Base-by-base conservation (phyloP, 2,888 invertebrate species). In the Leptinotarsa juncta region DNA sequence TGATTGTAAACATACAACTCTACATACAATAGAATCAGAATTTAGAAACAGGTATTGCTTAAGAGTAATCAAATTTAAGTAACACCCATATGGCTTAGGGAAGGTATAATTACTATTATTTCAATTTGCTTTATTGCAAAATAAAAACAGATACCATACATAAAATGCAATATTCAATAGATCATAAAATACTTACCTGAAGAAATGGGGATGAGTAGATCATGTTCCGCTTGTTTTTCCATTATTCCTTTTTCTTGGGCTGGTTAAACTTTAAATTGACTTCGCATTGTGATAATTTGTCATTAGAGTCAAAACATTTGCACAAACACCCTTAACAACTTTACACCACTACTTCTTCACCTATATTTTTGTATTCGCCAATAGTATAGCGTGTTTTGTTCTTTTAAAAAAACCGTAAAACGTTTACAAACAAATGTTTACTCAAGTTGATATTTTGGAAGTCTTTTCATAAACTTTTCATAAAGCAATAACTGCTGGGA, bases 201-300 rank as follows among this genome's bases (percentile, higher is more conserved):
- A 73, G 86, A 86, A 69, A 87, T 72, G 55, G 86, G 86, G 70
- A 86, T 83, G 49, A 86, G 80, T 71, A 82, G 80, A 78, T 86
- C 86, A 73, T 81, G 80, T 80, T 86, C 85, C 18, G 71, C 67
- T 76, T 80, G 81, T 75, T 84, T 85, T 70, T 85, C 85, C 86
- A 86, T 86, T 79, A 74, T 62, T 14, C 32, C n/a, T 16, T n/a
- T 23, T 18, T 62, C n/a, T 62, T 3, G 10, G 15, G 2, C 26
- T 32, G 26, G 32, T 62, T 42, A 62, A 16, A 62, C 32, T 62
- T 62, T 62, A 32, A 42, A 42, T 62, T 62, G 62, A 62, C 42
- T 62, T 14, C 7, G 16, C 42, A 62, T 62, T 62, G 16, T 62
- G 18, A 62, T 62, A 62, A 2, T 20, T 23, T 4, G 1, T 60